phyloP scores from a whole-genome alignment of 1,140 invertebrate species.

The Bilobella aurantiaca region DNA sequence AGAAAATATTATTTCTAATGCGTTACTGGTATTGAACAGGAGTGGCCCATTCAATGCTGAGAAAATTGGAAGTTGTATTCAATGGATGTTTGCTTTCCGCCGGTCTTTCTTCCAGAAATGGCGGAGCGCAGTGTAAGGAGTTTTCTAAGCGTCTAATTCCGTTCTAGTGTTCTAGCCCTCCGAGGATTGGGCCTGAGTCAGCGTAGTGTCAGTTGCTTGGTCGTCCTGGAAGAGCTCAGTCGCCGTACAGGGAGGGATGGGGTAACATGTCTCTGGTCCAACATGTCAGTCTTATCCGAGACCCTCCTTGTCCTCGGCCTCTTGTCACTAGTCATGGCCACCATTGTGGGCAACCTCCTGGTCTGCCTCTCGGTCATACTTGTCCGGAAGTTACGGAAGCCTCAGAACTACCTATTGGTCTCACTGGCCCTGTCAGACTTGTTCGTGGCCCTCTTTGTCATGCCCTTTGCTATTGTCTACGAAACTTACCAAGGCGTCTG shows the following conservation, averaged over 20 bases:
- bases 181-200: no score
- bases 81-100: no score
- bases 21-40: no score
- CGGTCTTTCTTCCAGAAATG: no score
- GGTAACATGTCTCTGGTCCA: constrained; percentile 17
- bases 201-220: no score
- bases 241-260: background rate
- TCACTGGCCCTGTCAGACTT: constrained; percentile 67
- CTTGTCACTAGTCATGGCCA: constrained; percentile 63
- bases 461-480: constrained; percentile 52
- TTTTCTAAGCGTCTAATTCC: no score
- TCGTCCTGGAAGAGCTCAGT: no score
- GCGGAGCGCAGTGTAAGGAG: no score
- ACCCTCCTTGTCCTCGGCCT: constrained; percentile 52
- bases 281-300: background rate
- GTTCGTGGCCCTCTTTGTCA: constrained; percentile 60
- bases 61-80: no score
- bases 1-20: no score
- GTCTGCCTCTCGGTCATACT: constrained; percentile 74
- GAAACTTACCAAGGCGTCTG: constrained; percentile 22
- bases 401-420: constrained; percentile 69
- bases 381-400: constrained; percentile 59
- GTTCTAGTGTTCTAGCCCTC: no score
- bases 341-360: constrained; percentile 76
- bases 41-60: no score